Evolutionary conservation across 2,888 invertebrate genomes (phyloP).

Genomic region (Ectropis crepuscularia): DNA sequence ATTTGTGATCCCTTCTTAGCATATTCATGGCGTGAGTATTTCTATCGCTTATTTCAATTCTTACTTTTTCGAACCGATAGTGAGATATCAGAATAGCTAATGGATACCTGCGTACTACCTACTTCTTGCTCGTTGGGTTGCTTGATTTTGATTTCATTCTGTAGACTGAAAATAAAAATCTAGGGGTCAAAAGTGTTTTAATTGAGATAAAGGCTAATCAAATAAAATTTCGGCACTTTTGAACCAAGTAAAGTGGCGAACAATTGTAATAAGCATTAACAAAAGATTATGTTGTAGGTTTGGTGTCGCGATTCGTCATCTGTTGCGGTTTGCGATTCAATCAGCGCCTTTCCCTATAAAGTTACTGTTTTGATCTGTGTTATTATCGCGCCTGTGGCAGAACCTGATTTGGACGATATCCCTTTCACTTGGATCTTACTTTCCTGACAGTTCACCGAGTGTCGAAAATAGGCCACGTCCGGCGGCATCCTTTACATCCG

Average conservation of each 20-base stretch:
- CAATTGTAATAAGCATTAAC: not conserved
- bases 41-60: not conserved
- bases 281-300: not conserved
- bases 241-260: no score
- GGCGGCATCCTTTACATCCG: conserved; percentile 1
- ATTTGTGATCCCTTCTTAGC: conserved; percentile 7
- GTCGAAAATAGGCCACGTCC: conserved; percentile 13
- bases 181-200: no score
- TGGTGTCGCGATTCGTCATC: conserved; percentile 3
- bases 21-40: not conserved
- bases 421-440: conserved; percentile 42
- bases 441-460: conserved; percentile 30
- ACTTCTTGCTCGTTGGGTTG: no score
- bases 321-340: conserved; percentile 9
- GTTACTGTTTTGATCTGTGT: conserved; percentile 19
- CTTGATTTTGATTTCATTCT: no score
- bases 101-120: no score
- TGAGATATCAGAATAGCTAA: no score
- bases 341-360: conserved; percentile 9
- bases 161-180: no score
- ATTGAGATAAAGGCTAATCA: no score
- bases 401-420: conserved; percentile 39
- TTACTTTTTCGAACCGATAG: no score
- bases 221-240: no score
- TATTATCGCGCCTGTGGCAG: conserved; percentile 25